Evolutionary conservation across 2,797 vertebrate genomes (phyloP).

Genomic region (Hypotaenidia okinawae): DNA sequence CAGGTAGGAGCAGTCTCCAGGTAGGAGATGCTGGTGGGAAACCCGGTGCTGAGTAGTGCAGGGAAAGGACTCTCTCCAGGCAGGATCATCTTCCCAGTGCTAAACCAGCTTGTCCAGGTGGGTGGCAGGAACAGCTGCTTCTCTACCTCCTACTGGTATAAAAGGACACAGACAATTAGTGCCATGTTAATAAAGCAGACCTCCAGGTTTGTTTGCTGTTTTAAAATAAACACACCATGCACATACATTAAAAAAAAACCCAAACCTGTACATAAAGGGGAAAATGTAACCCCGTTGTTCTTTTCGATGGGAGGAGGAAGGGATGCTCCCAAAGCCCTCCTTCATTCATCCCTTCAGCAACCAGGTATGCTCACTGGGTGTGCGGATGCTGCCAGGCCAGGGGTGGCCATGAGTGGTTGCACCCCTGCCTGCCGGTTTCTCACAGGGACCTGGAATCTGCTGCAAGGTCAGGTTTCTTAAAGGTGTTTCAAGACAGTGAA

Average conservation of each 20-base stretch:
- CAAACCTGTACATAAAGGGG: too few species aligned
- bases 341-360: not conserved
- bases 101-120: not conserved
- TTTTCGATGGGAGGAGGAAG: not conserved
- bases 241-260: not conserved
- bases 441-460: not conserved
- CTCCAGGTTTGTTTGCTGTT: not conserved
- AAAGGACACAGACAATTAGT: not conserved
- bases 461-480: not conserved
- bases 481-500: not conserved
- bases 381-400: not conserved
- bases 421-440: not conserved
- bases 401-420: not conserved
- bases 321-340: not conserved
- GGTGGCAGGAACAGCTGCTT: not conserved
- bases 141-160: not conserved
- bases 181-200: not conserved
- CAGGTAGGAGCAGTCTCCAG: accelerated
- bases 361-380: accelerated
- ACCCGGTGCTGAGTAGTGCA: accelerated
- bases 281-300: not conserved
- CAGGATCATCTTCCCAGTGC: not conserved
- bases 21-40: not conserved
- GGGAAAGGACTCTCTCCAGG: not conserved
- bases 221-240: not conserved